A percentile compares a stretch with the other conserved stretches of the same genome.
Evolutionary conservation across 2,113 vertebrate genomes (phyloP).

Genomic region (Phalacrocorax brasilianus): DNA sequence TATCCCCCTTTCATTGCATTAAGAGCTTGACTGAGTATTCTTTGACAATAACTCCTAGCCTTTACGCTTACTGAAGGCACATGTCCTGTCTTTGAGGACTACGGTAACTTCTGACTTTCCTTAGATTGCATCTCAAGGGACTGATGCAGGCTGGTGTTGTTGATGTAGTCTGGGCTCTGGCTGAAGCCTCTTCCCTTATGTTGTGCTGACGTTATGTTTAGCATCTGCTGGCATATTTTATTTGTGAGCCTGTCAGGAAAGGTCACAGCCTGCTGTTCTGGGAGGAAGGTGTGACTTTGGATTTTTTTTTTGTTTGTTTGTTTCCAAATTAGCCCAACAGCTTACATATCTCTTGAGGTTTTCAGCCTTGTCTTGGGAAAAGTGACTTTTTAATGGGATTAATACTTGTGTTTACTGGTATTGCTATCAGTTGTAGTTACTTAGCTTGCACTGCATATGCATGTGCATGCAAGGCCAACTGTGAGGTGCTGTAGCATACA

Average conservation of each 20-base stretch:
- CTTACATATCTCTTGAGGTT: not conserved
- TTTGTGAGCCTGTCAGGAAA: not conserved
- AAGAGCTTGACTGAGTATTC: not conserved
- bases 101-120: not conserved
- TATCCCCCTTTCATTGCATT: rapidly evolving
- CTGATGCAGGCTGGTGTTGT: not conserved
- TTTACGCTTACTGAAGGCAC: not conserved
- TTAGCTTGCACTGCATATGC: not conserved
- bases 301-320: not conserved
- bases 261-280: not conserved
- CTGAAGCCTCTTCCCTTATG: not conserved
- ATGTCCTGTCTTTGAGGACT: not conserved
- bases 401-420: not conserved
- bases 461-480: not conserved
- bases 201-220: not conserved
- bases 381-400: not conserved
- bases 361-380: not conserved
- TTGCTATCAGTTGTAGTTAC: not conserved
- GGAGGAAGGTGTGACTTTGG: not conserved
- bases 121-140: not conserved
- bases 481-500: not conserved
- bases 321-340: not conserved
- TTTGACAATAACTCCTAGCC: not conserved
- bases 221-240: not conserved
- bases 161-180: not conserved